Evolutionary conservation across 2,888 invertebrate genomes (phyloP), one percentile per base, ranked within the genome.

Genomic region (Drosophila yooni): DNA sequence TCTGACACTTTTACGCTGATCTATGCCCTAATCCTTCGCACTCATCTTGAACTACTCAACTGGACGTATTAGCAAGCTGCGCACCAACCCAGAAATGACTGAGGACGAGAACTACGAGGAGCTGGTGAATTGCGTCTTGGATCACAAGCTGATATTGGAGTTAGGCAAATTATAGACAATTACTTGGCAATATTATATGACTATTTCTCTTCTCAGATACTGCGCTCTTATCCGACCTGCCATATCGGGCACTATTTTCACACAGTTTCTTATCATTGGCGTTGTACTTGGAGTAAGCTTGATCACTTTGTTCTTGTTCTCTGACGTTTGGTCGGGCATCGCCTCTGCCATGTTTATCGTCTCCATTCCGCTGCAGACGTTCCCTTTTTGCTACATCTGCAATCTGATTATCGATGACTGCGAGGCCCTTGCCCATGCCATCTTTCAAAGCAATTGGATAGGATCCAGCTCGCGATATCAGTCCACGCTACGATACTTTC

Each of bases 401-500:
- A 90, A 91, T 52, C 76, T 79, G 21, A 70, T 91, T 34, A 76
- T 86, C 59, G 90, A 82, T 18, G 91, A 91, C 60, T 86, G 91
- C 34, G 82, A 79, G 2, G 64, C 48, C 0, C 70, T 91, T 10
- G 68, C 85, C 2, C 57, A 80, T n/a, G 80, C 88, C 27, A 72
- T 88, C n/a, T 91, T 91, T 46, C 89, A 91, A 33, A 86, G 84
- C n/a, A 88, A 88, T 59, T 91, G 91, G 91, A 65, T 83, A n/a
- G 76, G 73, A 31, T 81, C 88, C 43, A 68, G 65, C 2, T 3
- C 57, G 1, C 77, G 82, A 34, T 91, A 89, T 60, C 83, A 80
- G 54, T 76, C 78, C 29, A 75, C 87, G 8, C 68, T 83, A 3
- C 59, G 78, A 11, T 87, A 80, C 61, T 91, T 91, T 57, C 77